These are phyloP conservation scores for Anseranas semipalmata DNA, from an alignment of 2,113 vertebrate genomes.

Conservation along the genomic window DNA sequence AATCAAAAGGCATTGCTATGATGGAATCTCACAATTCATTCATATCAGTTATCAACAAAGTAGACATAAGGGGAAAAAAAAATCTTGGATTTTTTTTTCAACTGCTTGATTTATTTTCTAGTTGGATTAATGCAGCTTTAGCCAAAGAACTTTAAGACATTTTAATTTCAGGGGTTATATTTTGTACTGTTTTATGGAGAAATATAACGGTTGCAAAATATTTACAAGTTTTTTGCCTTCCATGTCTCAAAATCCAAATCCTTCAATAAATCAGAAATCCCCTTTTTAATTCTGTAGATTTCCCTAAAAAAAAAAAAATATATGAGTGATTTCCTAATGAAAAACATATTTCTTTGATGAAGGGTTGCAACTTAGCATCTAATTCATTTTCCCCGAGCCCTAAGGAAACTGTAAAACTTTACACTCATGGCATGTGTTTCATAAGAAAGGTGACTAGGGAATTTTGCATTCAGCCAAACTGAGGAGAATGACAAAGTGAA, in stretches of 20 bases:
- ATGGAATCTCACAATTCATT: constrained; percentile 39
- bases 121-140: neutral
- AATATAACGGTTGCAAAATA: neutral
- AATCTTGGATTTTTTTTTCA: constrained; percentile 5
- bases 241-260: neutral
- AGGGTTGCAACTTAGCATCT: neutral
- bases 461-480: neutral
- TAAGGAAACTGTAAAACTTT: neutral
- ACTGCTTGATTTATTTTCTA: constrained; percentile 10
- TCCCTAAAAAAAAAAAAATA: neutral
- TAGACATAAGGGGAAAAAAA: neutral
- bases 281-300: neutral
- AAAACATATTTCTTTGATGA: neutral
- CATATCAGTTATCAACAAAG: constrained; percentile 38
- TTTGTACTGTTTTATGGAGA: neutral
- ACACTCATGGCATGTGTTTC: neutral
- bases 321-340: neutral
- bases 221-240: neutral
- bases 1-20: neutral
- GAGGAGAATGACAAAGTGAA: neutral
- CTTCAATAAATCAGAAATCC: neutral
- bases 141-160: constrained; percentile 10
- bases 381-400: neutral
- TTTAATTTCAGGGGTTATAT: neutral
- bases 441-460: neutral